Conservation (phyloP, 2,888 invertebrate genomes). For the Calameuta idolon region DNA sequence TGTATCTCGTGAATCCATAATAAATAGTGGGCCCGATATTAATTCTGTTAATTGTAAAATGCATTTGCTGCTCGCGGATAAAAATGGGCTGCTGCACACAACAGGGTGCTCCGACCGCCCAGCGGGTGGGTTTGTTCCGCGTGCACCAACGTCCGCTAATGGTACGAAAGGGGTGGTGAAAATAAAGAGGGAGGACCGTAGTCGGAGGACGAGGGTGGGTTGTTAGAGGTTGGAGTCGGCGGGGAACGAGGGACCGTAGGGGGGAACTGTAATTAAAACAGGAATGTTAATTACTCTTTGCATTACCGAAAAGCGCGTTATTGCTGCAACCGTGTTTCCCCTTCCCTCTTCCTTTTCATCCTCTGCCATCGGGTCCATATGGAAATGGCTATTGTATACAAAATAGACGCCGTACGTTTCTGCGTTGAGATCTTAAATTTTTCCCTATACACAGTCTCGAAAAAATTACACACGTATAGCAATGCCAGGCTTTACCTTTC, state of each 20-base stretch:
- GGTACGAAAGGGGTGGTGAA: slow-evolving; percentile 51
- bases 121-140: slow-evolving; percentile 20
- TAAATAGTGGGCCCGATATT: slow-evolving; percentile 54
- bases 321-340: slow-evolving; percentile 35
- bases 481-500: neutral
- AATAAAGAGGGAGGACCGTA: slow-evolving; percentile 38
- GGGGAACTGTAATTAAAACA: slow-evolving; percentile 63
- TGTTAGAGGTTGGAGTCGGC: slow-evolving; percentile 1
- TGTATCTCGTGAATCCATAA: slow-evolving; percentile 27
- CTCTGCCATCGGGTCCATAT: slow-evolving; percentile 27
- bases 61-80: slow-evolving; percentile 19
- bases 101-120: slow-evolving; percentile 4
- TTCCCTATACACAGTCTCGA: neutral
- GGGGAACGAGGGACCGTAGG: slow-evolving; percentile 13
- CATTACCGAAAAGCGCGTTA: slow-evolving; percentile 62
- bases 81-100: slow-evolving; percentile 13
- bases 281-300: slow-evolving; percentile 67
- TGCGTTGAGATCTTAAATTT: neutral
- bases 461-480: neutral
- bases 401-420: neutral
- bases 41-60: slow-evolving; percentile 56
- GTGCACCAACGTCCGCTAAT: slow-evolving; percentile 45
- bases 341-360: neutral
- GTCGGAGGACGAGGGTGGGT: slow-evolving; percentile 22
- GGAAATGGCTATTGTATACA: neutral